phyloP scores from a whole-genome alignment of 2,888 invertebrate genomes.

The Polydrusus pterygomalis region DNA sequence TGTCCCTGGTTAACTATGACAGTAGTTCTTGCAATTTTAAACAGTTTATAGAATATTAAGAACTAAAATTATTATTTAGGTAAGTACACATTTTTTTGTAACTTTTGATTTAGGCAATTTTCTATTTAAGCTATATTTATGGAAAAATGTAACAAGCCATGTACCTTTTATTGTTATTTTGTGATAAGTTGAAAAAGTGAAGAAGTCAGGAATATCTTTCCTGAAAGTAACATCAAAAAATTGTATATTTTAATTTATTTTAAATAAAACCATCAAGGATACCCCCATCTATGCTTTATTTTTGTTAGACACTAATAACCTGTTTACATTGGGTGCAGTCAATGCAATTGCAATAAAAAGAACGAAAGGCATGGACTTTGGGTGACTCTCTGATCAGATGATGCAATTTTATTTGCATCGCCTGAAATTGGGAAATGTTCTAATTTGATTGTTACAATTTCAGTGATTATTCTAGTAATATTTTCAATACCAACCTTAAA shows the following conservation, averaged over 20 bases:
- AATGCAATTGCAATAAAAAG: no score
- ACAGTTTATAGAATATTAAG: not conserved
- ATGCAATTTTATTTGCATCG: no score
- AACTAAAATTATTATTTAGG: conserved; percentile 19
- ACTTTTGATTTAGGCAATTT: conserved; percentile 7
- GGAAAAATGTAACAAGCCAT: conserved; percentile 1
- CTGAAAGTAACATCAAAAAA: conserved; percentile 8
- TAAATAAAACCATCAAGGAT: conserved; percentile 12
- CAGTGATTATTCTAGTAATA: no score
- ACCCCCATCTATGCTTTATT: conserved; percentile 12
- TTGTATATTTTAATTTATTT: conserved; percentile 20
- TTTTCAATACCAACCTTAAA: no score
- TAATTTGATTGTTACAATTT: no score
- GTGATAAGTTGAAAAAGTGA: conserved; percentile 28
- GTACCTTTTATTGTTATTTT: conserved; percentile 9
- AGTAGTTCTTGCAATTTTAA: no score
- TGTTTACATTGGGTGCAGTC: no score
- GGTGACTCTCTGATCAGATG: no score
- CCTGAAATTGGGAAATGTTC: no score
- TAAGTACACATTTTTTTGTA: conserved; percentile 6
- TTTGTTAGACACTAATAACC: not conserved
- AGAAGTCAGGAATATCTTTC: not conserved
- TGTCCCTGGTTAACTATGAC: no score
- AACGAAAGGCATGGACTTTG: no score
- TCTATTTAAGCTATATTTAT: conserved; percentile 31